phyloP scores from a whole-genome alignment of 1,140 invertebrate genomes.

The Yoshiicerus persimilis region DNA sequence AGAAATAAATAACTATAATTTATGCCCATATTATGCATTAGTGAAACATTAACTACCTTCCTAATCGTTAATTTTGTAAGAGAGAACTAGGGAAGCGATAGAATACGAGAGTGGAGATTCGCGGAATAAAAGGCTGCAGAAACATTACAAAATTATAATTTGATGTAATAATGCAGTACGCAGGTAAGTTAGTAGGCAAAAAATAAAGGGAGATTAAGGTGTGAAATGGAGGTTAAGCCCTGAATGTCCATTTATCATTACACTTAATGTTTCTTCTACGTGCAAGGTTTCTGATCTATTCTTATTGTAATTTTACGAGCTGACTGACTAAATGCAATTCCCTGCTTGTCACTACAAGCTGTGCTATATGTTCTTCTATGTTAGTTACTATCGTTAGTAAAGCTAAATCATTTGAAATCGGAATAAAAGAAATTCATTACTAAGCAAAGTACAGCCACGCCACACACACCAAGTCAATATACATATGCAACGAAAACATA shows the following conservation, averaged over 20 bases:
- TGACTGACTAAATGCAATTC: neutral
- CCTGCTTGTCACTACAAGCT: neutral
- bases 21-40: slow-evolving; percentile 18
- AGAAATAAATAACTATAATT: slow-evolving; percentile 11
- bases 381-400: neutral
- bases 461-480: neutral
- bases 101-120: neutral
- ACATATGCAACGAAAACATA: no score
- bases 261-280: neutral
- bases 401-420: neutral
- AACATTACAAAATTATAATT: neutral
- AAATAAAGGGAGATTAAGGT: slow-evolving; percentile 7
- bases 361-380: neutral
- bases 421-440: neutral
- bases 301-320: slow-evolving; percentile 5
- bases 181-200: neutral
- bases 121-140: neutral
- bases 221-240: slow-evolving; percentile 14
- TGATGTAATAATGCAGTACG: neutral
- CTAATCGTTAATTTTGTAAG: neutral
- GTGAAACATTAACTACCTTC: neutral
- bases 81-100: neutral
- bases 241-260: slow-evolving; percentile 1
- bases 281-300: slow-evolving; percentile 8
- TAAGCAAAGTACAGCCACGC: neutral